phyloP scores from a whole-genome alignment of 1,140 invertebrate species.

The Drusus annulatus region DNA sequence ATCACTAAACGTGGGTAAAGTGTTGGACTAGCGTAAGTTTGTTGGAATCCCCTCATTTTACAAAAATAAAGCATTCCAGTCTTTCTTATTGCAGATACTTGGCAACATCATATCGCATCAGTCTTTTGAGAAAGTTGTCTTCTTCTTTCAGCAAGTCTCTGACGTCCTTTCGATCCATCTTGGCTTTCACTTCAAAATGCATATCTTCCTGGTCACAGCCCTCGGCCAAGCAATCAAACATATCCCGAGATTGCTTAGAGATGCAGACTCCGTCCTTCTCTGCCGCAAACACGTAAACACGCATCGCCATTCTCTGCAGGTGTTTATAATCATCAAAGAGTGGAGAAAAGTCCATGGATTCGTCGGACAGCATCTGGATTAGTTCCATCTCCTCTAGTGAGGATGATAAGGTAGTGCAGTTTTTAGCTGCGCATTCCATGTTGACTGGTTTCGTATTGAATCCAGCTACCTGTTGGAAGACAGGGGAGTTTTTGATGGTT shows the following conservation, averaged over 20 bases:
- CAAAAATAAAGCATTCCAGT: no score
- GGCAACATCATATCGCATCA: slow-evolving; percentile 52
- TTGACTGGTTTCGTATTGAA: slow-evolving; percentile 1
- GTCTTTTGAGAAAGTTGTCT: slow-evolving; percentile 50
- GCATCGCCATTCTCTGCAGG: slow-evolving; percentile 11
- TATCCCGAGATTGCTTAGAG: slow-evolving; percentile 46
- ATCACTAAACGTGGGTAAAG: no score
- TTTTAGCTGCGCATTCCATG: neutral
- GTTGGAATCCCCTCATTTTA: no score
- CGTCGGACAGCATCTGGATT: slow-evolving; percentile 5
- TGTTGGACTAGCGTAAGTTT: no score
- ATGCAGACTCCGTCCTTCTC: slow-evolving; percentile 36
- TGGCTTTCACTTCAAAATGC: slow-evolving; percentile 53
- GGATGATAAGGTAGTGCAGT: neutral
- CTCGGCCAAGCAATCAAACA: slow-evolving; percentile 51
- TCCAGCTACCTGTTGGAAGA: slow-evolving; percentile 18
- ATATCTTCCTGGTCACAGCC: slow-evolving; percentile 49
- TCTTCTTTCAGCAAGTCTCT: slow-evolving; percentile 34
- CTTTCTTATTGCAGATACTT: slow-evolving; percentile 19
- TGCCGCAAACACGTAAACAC: slow-evolving; percentile 49
- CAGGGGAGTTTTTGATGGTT: slow-evolving; percentile 30
- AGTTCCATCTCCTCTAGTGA: slow-evolving; percentile 11
- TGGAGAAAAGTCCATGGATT: slow-evolving; percentile 27
- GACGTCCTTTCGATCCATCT: slow-evolving; percentile 36
- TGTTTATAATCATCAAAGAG: slow-evolving; percentile 50